Conservation (phyloP, 2,888 invertebrate genomes). For the Aporophyla nigra region DNA sequence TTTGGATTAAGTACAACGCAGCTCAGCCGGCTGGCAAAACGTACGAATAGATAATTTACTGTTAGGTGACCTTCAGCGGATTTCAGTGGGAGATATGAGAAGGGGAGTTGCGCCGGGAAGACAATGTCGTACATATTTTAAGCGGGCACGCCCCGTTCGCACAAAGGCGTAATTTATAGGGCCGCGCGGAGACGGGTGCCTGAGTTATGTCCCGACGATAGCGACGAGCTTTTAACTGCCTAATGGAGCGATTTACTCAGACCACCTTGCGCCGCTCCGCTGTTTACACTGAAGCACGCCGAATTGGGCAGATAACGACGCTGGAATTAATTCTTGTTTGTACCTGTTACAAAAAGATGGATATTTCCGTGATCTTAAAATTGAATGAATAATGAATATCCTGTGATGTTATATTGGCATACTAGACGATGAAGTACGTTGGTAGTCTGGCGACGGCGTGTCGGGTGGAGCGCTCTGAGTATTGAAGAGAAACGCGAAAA, state of each 20-base stretch:
- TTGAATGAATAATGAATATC: slow-evolving; percentile 54
- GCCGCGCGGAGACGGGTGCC: slow-evolving; percentile 89
- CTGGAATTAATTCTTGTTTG: slow-evolving; percentile 73
- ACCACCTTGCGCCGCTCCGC: slow-evolving; percentile 86
- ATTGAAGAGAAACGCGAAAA: slow-evolving; percentile 80
- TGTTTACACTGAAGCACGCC: slow-evolving; percentile 82
- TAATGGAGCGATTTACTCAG: slow-evolving; percentile 90
- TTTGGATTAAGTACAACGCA: slow-evolving; percentile 74
- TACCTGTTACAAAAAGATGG: slow-evolving; percentile 65
- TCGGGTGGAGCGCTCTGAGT: slow-evolving; percentile 69
- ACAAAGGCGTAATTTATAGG: slow-evolving; percentile 90
- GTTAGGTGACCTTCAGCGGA: slow-evolving; percentile 83
- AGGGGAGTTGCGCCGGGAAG: slow-evolving; percentile 85
- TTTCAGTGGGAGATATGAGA: slow-evolving; percentile 85
- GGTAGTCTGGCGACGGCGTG: slow-evolving; percentile 65
- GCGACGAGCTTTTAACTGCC: slow-evolving; percentile 91
- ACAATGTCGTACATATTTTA: slow-evolving; percentile 91
- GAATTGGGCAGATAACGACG: slow-evolving; percentile 73
- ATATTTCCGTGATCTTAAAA: slow-evolving; percentile 61
- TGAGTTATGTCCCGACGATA: slow-evolving; percentile 90
- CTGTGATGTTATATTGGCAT: slow-evolving; percentile 28
- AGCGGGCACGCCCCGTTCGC: slow-evolving; percentile 89
- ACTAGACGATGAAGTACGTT: slow-evolving; percentile 34
- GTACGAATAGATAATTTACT: slow-evolving; percentile 84
- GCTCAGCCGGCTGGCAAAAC: slow-evolving; percentile 74